Conservation (phyloP, 2,113 vertebrate genomes). For the Isichthys henryi region DNA sequence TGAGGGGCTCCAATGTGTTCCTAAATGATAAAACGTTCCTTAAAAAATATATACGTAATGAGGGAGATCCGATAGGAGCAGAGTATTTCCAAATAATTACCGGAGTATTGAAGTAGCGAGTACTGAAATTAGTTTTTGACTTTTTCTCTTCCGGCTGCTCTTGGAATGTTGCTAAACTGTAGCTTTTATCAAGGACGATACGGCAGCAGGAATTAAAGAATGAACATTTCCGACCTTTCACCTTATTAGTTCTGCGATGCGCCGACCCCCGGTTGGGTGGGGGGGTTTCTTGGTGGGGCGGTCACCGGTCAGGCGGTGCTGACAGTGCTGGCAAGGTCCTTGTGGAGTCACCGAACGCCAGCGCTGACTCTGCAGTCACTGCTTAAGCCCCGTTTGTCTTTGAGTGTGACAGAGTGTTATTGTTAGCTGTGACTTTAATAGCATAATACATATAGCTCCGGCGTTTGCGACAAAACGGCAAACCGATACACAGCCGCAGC, state of each 20-base stretch:
- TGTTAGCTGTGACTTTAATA: not conserved
- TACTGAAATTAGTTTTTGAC: conserved; percentile 3
- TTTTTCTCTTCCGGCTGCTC: not conserved
- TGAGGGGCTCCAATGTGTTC: conserved; percentile 22
- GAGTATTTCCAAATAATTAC: not conserved
- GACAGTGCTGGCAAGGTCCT: not conserved
- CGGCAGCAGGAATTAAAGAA: not conserved
- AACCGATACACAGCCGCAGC: not conserved
- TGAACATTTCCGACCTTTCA: not conserved
- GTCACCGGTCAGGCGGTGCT: not conserved
- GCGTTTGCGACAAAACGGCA: not conserved
- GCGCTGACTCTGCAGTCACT: not conserved
- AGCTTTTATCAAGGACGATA: not conserved
- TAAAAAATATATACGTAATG: not conserved
- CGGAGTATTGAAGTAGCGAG: conserved; percentile 1
- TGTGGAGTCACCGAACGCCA: not conserved
- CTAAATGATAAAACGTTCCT: conserved; percentile 15
- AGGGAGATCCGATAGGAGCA: not conserved
- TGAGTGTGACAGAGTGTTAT: not conserved
- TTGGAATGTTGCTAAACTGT: not conserved
- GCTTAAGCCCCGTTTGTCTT: not conserved
- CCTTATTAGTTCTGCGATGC: not conserved
- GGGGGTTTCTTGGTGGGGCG: not conserved
- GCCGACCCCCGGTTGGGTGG: not conserved
- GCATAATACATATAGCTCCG: not conserved